Conservation (phyloP, 1,140 invertebrate species). For the Pseudomyrmex concolor region DNA sequence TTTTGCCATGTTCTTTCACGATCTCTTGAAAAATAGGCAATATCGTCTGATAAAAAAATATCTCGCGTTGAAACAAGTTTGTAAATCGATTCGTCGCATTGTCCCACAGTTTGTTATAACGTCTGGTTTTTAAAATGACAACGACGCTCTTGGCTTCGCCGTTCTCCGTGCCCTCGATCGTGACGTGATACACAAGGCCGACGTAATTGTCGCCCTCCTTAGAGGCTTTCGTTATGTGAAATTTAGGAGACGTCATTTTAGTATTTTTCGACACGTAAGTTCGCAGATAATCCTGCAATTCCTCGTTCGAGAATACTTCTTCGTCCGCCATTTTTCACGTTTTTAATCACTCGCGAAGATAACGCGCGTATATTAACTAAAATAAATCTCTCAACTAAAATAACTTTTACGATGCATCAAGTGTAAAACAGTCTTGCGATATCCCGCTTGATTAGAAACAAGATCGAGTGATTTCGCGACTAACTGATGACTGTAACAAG, state of each 20-base stretch:
- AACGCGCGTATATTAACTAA: too few relatives aligned
- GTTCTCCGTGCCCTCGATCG: constrained; percentile 58
- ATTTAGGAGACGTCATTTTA: constrained; percentile 38
- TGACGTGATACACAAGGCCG: constrained; percentile 61
- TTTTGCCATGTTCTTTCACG: constrained; percentile 1
- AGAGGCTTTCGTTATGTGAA: constrained; percentile 42
- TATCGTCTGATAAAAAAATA: constrained; percentile 60
- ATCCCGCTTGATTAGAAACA: too few relatives aligned
- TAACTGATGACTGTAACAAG: too few relatives aligned
- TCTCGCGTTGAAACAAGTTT: constrained; percentile 66
- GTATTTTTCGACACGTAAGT: neutral
- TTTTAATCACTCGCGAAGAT: neutral
- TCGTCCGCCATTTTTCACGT: constrained; percentile 6
- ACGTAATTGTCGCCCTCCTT: constrained; percentile 72
- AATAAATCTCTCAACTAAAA: too few relatives aligned
- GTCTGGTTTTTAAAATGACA: constrained; percentile 63
- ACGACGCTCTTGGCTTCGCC: constrained; percentile 43
- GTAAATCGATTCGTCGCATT: neutral
- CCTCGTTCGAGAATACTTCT: neutral
- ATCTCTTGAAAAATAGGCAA: constrained; percentile 60
- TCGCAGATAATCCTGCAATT: constrained; percentile 13
- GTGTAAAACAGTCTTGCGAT: too few relatives aligned
- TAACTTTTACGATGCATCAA: too few relatives aligned
- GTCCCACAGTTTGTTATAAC: neutral
- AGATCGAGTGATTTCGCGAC: too few relatives aligned